Evolutionary conservation across 2,797 vertebrate species (phyloP).

Genomic region (Helicolenus hilgendorfi): DNA sequence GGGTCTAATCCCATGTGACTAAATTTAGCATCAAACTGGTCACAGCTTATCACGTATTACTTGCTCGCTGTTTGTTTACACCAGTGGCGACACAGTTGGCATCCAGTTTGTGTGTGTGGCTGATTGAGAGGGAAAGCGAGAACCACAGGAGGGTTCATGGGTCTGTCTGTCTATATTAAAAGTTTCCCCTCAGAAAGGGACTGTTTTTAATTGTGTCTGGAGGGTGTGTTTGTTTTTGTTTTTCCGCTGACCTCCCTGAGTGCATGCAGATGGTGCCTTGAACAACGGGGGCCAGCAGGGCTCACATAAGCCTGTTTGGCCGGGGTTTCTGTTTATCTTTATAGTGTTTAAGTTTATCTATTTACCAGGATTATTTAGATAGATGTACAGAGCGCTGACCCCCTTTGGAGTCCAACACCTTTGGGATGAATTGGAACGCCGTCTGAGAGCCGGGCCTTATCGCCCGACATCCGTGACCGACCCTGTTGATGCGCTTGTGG

Average conservation of each 20-base stretch:
- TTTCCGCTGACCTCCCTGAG: conserved; percentile 52
- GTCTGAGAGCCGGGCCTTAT: not conserved
- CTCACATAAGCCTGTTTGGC: conserved; percentile 10
- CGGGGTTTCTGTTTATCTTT: not conserved
- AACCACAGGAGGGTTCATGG: conserved; percentile 9
- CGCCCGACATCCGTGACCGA: not conserved
- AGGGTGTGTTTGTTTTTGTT: conserved; percentile 66
- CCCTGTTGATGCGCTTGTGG: not conserved
- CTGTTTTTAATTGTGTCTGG: conserved; percentile 75
- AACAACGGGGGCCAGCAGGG: conserved; percentile 28
- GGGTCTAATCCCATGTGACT: conserved; percentile 5
- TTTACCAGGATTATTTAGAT: conserved; percentile 14
- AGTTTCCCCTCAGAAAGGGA: conserved; percentile 38
- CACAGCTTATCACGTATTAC: conserved; percentile 44
- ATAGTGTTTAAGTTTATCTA: not conserved
- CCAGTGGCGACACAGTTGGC: conserved; percentile 26
- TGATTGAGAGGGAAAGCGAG: conserved; percentile 3
- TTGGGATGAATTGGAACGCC: not conserved
- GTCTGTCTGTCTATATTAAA: conserved; percentile 59
- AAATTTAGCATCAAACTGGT: conserved; percentile 27
- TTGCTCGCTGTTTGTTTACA: conserved; percentile 52
- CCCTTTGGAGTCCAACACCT: not conserved
- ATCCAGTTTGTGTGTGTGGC: not conserved
- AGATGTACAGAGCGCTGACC: not conserved
- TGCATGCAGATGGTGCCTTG: conserved; percentile 62